phyloP scores from a whole-genome alignment of 2,888 invertebrate species.

The Pseudococcus jackbeardsleyi region DNA sequence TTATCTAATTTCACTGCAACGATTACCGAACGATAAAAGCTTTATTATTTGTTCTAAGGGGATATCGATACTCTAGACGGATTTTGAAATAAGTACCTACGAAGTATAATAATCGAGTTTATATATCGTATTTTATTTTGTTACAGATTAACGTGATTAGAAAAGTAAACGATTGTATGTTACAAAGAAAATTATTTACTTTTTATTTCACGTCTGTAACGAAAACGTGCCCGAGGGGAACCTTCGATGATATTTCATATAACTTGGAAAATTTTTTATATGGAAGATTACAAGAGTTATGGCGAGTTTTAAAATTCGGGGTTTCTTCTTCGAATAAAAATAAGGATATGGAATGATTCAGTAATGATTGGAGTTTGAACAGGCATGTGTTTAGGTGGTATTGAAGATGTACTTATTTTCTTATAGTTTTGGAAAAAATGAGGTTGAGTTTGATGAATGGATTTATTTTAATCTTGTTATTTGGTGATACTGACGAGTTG shows the following conservation, averaged over 20 bases:
- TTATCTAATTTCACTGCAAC: slow-evolving; percentile 29
- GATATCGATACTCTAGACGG: background rate
- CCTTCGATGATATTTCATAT: background rate
- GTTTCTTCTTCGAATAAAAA: background rate
- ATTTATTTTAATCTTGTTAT: no score
- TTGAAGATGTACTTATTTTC: no score
- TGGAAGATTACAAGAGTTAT: background rate
- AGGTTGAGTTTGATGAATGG: no score
- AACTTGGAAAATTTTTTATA: background rate
- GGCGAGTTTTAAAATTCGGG: background rate
- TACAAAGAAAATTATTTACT: slow-evolving; percentile 11
- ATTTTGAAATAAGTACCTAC: slow-evolving; percentile 31
- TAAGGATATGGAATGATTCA: background rate
- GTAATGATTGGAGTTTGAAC: background rate
- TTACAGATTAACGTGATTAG: slow-evolving; percentile 39
- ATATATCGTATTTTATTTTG: slow-evolving; percentile 36
- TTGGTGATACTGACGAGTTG: no score
- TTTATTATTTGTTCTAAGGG: background rate
- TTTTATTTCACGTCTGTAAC: background rate
- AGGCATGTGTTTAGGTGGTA: no score
- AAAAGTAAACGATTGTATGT: slow-evolving; percentile 20
- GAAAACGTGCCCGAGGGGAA: background rate
- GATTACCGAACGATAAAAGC: slow-evolving; percentile 9
- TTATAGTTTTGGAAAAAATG: no score
- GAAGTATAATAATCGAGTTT: slow-evolving; percentile 1